phyloP scores from a whole-genome alignment of 1,140 invertebrate species.

The Branchinecta lynchi region DNA sequence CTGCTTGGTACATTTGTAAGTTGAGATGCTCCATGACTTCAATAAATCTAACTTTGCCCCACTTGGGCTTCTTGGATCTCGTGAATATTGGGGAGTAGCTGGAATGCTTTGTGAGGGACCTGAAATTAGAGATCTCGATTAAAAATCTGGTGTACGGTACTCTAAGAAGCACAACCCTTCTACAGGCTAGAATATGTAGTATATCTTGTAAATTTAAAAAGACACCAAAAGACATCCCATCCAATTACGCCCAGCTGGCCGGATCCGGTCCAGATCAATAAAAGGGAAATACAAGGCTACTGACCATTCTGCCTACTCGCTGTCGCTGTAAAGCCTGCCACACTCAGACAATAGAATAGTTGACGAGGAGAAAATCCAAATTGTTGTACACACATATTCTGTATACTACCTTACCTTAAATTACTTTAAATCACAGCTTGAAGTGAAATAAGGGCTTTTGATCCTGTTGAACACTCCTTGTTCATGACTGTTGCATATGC shows the following conservation, averaged over 20 bases:
- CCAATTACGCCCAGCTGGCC: neutral
- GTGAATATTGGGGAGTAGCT: neutral
- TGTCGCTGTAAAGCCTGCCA: too few species aligned
- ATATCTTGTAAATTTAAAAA: neutral
- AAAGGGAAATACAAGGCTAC: too few species aligned
- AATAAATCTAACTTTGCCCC: slow-evolving; percentile 66
- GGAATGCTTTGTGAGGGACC: neutral
- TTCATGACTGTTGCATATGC: too few species aligned
- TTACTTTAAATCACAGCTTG: too few species aligned
- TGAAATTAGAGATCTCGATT: neutral
- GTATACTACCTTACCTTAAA: too few species aligned
- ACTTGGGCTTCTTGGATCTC: slow-evolving; percentile 12
- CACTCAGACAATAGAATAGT: too few species aligned
- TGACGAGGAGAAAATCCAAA: too few species aligned
- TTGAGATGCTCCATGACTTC: slow-evolving; percentile 90
- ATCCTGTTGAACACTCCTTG: too few species aligned
- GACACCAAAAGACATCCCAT: neutral
- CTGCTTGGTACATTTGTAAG: slow-evolving; percentile 91
- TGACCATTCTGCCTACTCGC: too few species aligned
- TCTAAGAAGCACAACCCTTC: neutral
- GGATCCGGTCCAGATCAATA: too few species aligned
- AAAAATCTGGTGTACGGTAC: neutral
- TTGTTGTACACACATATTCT: too few species aligned
- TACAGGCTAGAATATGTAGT: neutral
- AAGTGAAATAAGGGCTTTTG: too few species aligned